phyloP scores from a whole-genome alignment of 2,113 vertebrate species.

The Eurystomus gularis region DNA sequence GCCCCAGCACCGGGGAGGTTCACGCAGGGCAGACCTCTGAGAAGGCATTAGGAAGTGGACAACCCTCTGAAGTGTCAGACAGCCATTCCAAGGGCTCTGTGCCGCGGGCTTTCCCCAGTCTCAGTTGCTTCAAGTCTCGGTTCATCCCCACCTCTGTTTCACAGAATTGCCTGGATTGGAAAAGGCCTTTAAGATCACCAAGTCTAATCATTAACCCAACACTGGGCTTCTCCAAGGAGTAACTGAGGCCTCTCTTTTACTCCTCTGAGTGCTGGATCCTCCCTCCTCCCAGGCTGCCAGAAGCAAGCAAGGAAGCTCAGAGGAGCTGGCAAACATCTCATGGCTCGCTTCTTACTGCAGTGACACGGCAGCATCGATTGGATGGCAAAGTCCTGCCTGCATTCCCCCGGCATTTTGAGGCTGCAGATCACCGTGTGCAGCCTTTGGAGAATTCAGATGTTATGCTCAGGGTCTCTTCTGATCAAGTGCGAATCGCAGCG shows the following conservation, averaged over 20 bases:
- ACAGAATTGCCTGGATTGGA: too few relatives aligned
- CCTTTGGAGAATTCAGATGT: too few relatives aligned
- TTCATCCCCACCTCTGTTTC: neutral
- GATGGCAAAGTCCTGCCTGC: neutral
- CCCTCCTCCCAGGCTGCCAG: neutral
- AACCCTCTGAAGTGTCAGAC: too few relatives aligned
- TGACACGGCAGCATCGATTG: accelerated
- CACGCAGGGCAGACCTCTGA: neutral
- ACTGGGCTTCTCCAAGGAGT: neutral
- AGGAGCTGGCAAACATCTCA: neutral
- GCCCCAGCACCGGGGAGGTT: neutral
- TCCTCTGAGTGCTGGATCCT: neutral
- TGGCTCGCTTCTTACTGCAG: neutral
- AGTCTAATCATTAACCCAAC: too few relatives aligned
- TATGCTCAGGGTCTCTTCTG: neutral
- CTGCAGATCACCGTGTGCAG: accelerated
- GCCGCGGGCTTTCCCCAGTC: neutral
- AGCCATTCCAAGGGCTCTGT: neutral
- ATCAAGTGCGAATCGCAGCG: neutral
- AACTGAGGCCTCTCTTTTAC: neutral
- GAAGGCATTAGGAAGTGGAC: too few relatives aligned
- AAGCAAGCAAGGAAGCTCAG: neutral
- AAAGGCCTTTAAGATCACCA: too few relatives aligned
- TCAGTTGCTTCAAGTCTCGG: neutral
- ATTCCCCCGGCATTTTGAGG: accelerated